Evolutionary conservation across 2,888 invertebrate species (phyloP).

Genomic region (Pecten maximus): DNA sequence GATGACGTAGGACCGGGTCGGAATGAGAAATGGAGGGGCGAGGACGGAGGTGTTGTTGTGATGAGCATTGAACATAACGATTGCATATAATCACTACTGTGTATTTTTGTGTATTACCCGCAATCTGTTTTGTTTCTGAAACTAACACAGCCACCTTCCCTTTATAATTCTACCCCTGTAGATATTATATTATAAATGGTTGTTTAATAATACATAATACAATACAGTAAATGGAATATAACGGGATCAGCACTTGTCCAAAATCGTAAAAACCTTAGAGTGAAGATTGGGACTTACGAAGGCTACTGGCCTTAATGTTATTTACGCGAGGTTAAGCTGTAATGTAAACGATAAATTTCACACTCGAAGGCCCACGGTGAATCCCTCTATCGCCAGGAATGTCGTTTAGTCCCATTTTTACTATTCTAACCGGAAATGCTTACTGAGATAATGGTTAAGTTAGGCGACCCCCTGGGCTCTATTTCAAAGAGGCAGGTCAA

Average conservation of each 20-base stretch:
- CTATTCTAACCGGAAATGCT: not conserved
- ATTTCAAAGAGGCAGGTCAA: not conserved
- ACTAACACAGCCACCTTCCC: too few species aligned
- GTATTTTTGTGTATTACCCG: too few species aligned
- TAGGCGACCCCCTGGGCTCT: not conserved
- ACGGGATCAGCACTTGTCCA: not conserved
- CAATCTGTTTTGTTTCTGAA: too few species aligned
- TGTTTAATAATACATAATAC: too few species aligned
- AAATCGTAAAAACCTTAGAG: not conserved
- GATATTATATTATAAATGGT: too few species aligned
- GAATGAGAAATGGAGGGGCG: too few species aligned
- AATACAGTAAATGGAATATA: too few species aligned
- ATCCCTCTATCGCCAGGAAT: constrained; percentile 20
- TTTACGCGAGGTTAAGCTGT: not conserved
- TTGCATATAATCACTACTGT: too few species aligned
- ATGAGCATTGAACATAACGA: too few species aligned
- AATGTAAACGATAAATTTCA: not conserved
- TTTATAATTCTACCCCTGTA: too few species aligned
- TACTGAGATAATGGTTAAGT: not conserved
- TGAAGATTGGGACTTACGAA: not conserved
- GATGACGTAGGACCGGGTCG: too few species aligned
- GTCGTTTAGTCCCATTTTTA: not conserved
- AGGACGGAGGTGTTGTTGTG: too few species aligned
- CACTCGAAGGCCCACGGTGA: not conserved
- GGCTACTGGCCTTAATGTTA: not conserved